Base-by-base conservation (phyloP, 2,797 vertebrate species). In the Pelodytes ibericus region DNA sequence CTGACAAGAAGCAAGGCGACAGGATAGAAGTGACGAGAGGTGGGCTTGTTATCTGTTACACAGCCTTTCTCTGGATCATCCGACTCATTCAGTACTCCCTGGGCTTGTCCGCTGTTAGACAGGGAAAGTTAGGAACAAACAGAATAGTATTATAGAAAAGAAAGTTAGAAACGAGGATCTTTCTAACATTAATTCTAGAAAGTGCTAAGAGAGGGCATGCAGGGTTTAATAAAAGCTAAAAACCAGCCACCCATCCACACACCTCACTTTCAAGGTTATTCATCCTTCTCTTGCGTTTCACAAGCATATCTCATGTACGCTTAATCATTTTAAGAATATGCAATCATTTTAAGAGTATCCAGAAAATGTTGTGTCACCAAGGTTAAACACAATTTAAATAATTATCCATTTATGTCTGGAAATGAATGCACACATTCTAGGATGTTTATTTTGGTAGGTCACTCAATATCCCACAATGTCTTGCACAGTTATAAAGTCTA, bases 1-100 rank as follows among this genome's bases (percentile, higher is more conserved):
- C 97, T 99, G 94, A 99, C 97, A 79, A 99, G 97, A 89, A 99
- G 95, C 90, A 99, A 93, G 88, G 97, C 96, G 89, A 99, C 97
- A 87, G 97, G 97, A 86, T 99, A 99, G 97, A 99, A 99, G 94
- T 99, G 97, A 86, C 97, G 95, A 81, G 97, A 97, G 83, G 96
- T 94, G 87, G 97, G 95, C 95, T 98, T 99, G 94, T 95, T 96
- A 89, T 97, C 96, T 89, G 92, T 93, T 89, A 95, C 86, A 86
- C 94, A 90, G 90, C 95, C 95, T 81, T 95, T 94, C 90, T 99
- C 97, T 6, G 96, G 96, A 90, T 99, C 96, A 87, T 96, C 95
- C 90, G 95, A 96, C 79, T 95, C 96, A 91, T 84, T 95, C 89
- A 93, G 88, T 81, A 94, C 93, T 92, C 94, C 95, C 93, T 95